Evolutionary conservation across 2,888 invertebrate species (phyloP).

Genomic region (Drosophila rubida): DNA sequence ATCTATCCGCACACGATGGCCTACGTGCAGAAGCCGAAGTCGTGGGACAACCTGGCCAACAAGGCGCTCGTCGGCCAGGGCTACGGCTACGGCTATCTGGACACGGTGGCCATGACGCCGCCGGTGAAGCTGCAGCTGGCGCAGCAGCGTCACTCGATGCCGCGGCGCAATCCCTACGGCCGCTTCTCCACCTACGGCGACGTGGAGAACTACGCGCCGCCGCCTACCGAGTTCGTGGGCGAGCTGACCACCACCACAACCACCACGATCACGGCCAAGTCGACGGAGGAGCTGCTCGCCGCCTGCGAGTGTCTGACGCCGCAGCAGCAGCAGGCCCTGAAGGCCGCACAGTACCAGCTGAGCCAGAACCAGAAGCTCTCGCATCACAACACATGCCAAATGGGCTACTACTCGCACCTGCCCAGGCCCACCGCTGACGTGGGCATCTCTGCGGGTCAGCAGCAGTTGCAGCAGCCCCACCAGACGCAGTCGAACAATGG

Average conservation of each 20-base stretch:
- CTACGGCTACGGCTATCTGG: constrained; percentile 93
- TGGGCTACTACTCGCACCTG: constrained; percentile 84
- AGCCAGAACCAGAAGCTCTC: constrained; percentile 78
- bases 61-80: constrained; percentile 94
- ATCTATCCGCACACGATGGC: constrained; percentile 84
- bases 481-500: constrained; percentile 52
- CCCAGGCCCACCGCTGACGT: constrained; percentile 81
- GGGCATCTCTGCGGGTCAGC: constrained; percentile 70
- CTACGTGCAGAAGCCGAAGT: constrained; percentile 90
- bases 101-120: constrained; percentile 86
- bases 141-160: constrained; percentile 85
- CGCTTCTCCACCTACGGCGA: constrained; percentile 84
- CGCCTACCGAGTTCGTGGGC: constrained; percentile 85
- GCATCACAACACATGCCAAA: constrained; percentile 82
- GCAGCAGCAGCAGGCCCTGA: constrained; percentile 78
- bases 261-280: constrained; percentile 88
- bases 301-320: constrained; percentile 80
- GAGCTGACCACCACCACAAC: constrained; percentile 86
- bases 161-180: constrained; percentile 84
- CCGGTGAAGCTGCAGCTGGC: constrained; percentile 84
- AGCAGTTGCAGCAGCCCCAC: constrained; percentile 30
- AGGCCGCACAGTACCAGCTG: constrained; percentile 78
- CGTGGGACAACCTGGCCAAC: constrained; percentile 95
- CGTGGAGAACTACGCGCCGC: constrained; percentile 85
- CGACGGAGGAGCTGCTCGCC: constrained; percentile 90